Base-by-base conservation (phyloP, 2,888 invertebrate species). In the Cremastobaeus sp. region DNA sequence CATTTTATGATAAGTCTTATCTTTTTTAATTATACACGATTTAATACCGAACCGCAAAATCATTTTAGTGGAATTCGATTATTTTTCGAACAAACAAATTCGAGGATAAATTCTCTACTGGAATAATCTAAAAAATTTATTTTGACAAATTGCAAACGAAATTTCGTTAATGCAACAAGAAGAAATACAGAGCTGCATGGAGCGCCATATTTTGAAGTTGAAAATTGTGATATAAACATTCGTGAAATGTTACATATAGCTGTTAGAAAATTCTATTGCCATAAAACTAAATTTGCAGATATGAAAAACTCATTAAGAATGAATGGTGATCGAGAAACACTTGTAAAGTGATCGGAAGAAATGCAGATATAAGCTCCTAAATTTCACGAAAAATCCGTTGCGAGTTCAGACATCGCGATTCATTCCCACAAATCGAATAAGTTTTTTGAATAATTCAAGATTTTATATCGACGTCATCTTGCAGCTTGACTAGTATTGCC, bases 211-310 rank as follows among this genome's bases (percentile, higher is more conserved):
- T 70, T 55, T 30, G 43, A 48, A 41, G 30, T 25, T 28, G 50
- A 62, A 54, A 41, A 45, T 25, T 20, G 25, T 34, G 45, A 37
- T 45, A 35, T 52, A 68, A 68, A 68, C 52, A 59, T 35, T 6
- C 39, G 1, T 50, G 14, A 52, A n/a, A 43, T 55, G 52, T 15
- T 35, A 43, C 59, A 39, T 4, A 28, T 18, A 11, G 11, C 41
- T 64, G 14, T 41, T 71, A 48, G 35, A 64, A 64, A 71, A 45
- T 47, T 59, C 52, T 45, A 28, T 54, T 34, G 25, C 60, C 59
- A 37, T 72, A 65, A 72, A 72, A 72, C 60, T 72, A 59, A 65
- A 59, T 52, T 72, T 41, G 47, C 52, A 60, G 66, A 72, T 72
- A 60, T 54, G 60, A 52, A 65, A 25, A 32, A 54, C 60, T 59